Conservation (phyloP, 2,888 invertebrate species). For the Zhengitettix transpicula region DNA sequence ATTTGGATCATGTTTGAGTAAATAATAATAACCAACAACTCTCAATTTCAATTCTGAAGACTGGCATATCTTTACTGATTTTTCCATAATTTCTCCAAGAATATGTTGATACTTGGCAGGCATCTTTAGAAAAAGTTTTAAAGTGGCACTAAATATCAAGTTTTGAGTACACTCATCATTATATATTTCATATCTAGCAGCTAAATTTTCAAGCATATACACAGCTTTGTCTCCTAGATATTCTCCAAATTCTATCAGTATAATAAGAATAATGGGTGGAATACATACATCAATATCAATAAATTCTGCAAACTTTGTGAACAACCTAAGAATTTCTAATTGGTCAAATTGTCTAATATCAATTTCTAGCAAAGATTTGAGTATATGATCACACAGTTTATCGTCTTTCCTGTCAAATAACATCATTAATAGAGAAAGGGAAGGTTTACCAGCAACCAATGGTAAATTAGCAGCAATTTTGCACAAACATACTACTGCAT, state of each 20-base stretch:
- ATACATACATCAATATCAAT: conserved; percentile 2
- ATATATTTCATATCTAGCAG: conserved; percentile 5
- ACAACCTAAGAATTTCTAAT: background rate
- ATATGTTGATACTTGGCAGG: conserved; percentile 11
- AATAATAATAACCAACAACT: background rate
- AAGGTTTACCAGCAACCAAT: too few relatives aligned
- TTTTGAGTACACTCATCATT: conserved; percentile 4
- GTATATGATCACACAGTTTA: too few relatives aligned
- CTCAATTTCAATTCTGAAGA: background rate
- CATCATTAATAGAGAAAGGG: too few relatives aligned
- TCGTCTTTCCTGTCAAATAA: too few relatives aligned
- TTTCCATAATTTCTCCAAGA: conserved; percentile 11
- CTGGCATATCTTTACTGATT: conserved; percentile 2
- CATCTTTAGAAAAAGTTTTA: conserved; percentile 10
- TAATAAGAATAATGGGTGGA: too few relatives aligned
- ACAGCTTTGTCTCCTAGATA: conserved; percentile 1
- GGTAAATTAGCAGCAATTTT: background rate
- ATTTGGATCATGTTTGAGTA: background rate
- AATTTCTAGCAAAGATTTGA: too few relatives aligned
- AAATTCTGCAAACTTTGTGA: conserved; percentile 4
- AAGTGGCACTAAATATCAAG: conserved; percentile 8
- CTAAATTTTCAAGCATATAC: conserved; percentile 6
- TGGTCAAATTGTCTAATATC: too few relatives aligned
- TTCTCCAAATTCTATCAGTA: background rate
- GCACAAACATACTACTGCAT: conserved; percentile 4